phyloP scores from a whole-genome alignment of 1,140 invertebrate genomes.

The Andrena cerasifolii region DNA sequence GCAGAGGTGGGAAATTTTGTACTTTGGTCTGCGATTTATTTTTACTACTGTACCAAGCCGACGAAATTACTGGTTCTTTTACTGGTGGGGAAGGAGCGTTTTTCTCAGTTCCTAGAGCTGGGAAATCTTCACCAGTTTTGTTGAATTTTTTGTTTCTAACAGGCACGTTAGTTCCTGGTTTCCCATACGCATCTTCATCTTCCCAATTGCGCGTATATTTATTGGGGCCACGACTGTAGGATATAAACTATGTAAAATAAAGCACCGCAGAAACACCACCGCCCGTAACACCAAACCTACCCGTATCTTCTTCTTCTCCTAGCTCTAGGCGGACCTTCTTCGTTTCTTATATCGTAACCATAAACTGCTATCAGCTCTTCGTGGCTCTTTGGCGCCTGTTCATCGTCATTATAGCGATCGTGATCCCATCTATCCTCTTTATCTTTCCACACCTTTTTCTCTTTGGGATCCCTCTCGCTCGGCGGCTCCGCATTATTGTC shows the following conservation, averaged over 20 bases:
- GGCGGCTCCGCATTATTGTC: conserved; percentile 75
- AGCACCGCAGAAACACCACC: neutral
- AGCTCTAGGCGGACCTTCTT: conserved; percentile 94
- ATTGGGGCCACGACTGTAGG: conserved; percentile 90
- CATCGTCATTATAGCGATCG: conserved; percentile 92
- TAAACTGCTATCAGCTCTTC: conserved; percentile 94
- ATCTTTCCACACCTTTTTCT: conserved; percentile 85
- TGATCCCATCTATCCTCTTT: conserved; percentile 93
- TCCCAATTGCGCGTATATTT: conserved; percentile 96
- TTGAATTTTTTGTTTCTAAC: conserved; percentile 65
- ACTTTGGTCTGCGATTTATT: conserved; percentile 75
- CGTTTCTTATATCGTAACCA: conserved; percentile 96
- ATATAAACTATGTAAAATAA: conserved; percentile 27
- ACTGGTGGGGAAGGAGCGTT: conserved; percentile 54
- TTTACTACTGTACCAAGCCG: conserved; percentile 81
- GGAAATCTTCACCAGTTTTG: conserved; percentile 79
- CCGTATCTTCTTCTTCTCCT: conserved; percentile 92
- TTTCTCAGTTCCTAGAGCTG: conserved; percentile 76
- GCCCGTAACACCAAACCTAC: conserved; percentile 79
- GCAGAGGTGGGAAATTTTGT: conserved; percentile 77
- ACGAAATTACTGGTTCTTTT: conserved; percentile 80
- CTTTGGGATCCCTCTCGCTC: conserved; percentile 78
- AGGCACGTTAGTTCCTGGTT: conserved; percentile 75
- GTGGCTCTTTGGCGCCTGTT: conserved; percentile 93
- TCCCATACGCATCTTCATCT: conserved; percentile 92